Conservation (phyloP, 2,888 invertebrate species). For the Synanthedon myopaeformis region DNA sequence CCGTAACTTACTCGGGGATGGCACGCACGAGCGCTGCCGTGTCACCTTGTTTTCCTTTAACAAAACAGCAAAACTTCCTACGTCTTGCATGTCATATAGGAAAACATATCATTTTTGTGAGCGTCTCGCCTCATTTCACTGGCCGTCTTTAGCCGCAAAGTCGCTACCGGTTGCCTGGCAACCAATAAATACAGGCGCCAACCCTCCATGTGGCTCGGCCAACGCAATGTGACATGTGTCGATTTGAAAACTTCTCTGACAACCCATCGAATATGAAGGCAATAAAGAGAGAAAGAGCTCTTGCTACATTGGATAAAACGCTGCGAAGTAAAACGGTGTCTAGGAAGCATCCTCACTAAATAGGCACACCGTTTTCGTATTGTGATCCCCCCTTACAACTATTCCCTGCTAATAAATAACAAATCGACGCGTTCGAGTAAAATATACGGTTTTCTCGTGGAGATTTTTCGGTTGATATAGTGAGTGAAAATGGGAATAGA, state of each 20-base stretch:
- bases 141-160: slow-evolving; percentile 43
- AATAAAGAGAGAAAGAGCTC: slow-evolving; percentile 35
- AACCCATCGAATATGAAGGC: slow-evolving; percentile 11
- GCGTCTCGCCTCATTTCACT: slow-evolving; percentile 52
- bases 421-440: slow-evolving; percentile 65
- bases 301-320: slow-evolving; percentile 30
- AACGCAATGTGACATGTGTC: slow-evolving; percentile 33
- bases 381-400: slow-evolving; percentile 60
- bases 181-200: slow-evolving; percentile 48
- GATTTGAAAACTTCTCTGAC: slow-evolving; percentile 15
- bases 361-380: slow-evolving; percentile 62
- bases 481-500: not conserved
- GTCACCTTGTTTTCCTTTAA: slow-evolving; percentile 33
- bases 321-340: slow-evolving; percentile 46
- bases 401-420: slow-evolving; percentile 68
- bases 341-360: slow-evolving; percentile 58
- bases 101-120: slow-evolving; percentile 49
- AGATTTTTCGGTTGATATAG: slow-evolving; percentile 28
- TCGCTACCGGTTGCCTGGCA: slow-evolving; percentile 48
- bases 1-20: slow-evolving; percentile 21
- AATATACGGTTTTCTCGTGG: slow-evolving; percentile 57
- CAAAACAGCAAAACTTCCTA: slow-evolving; percentile 31
- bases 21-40: slow-evolving; percentile 30
- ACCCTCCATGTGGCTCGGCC: slow-evolving; percentile 36
- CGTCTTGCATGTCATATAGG: slow-evolving; percentile 39